Conservation (phyloP, 2,888 invertebrate species). For the Dyspetes luteomarginatus region DNA sequence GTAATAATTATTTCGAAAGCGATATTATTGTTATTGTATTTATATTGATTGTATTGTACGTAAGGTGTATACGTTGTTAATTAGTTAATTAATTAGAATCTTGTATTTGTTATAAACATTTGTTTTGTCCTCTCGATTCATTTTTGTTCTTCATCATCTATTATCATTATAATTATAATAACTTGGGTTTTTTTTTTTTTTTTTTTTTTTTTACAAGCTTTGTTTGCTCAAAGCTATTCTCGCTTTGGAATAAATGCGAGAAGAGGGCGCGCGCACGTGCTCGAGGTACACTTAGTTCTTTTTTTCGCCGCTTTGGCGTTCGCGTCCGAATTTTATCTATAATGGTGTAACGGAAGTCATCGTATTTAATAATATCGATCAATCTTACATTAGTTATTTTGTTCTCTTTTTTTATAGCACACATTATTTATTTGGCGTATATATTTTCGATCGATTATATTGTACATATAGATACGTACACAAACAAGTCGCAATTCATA, state of each 20-base stretch:
- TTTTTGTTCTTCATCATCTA: constrained; percentile 28
- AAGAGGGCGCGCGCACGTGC: constrained; percentile 29
- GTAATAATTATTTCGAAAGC: constrained; percentile 58
- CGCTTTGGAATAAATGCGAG: constrained; percentile 32
- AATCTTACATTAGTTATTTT: constrained; percentile 10
- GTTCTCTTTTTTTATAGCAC: constrained; percentile 48
- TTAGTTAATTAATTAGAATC: constrained; percentile 72
- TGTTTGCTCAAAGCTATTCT: constrained; percentile 63
- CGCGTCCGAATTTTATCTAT: constrained; percentile 10
- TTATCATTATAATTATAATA: no score
- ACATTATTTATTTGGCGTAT: constrained; percentile 52
- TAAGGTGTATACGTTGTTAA: constrained; percentile 74
- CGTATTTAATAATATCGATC: constrained; percentile 45
- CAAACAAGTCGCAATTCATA: constrained; percentile 51
- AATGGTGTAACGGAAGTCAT: constrained; percentile 34
- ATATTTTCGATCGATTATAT: constrained; percentile 49
- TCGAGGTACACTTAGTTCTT: constrained; percentile 4
- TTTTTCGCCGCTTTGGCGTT: constrained; percentile 13
- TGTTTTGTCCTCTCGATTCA: constrained; percentile 37
- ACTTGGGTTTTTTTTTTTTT: constrained; percentile 16
- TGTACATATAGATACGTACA: constrained; percentile 60
- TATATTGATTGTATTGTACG: constrained; percentile 73
- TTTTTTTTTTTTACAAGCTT: constrained; percentile 42
- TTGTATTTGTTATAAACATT: constrained; percentile 39
- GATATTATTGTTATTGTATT: constrained; percentile 74